Evolutionary conservation across 2,888 invertebrate species (phyloP), one percentile per base, ranked within the genome.

Genomic region (Dendrolimus pini): DNA sequence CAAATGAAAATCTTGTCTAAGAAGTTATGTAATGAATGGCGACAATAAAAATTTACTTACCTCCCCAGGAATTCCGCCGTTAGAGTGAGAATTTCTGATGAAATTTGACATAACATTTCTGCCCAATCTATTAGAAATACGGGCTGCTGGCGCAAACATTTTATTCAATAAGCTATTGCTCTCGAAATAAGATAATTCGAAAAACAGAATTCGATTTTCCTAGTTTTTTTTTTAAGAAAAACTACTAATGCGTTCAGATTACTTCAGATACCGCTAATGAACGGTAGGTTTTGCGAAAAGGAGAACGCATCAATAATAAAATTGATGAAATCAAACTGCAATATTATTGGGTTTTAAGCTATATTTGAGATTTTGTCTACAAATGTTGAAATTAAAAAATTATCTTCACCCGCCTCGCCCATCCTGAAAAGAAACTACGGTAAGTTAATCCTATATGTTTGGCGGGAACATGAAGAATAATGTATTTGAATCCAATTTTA

Each of bases 11-110:
- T 47, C 47, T 47, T 2, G 9, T 47, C 9, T 10, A 47, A 10
- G 12, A 47, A 47, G 47, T 47, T 47, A 47, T 47, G 47, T 47
- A 52, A 10, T 41, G 10, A 53, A 18, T 64, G 61, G 30, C 6
- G 74, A 73, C 65, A 65, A 62, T 55, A 78, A 80, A 47, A 47
- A 47, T 3, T 47, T 30, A 85, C 85, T 82, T 59, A 89, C 90
- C 85, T 89, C 90, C 63, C 90, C 89, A 74, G 90, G 86, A 55
- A 89, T 70, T 62, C 89, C 89, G 55, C 90, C 89, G 61, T 86
- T 77, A 41, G 83, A 83, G 67, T 85, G 85, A 67, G 65, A 64
- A 57, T 84, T 84, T 68, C 89, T 84, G 55, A 89, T 81, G 62
- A 84, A 72, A 63, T 78, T 86, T 61, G 80, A 83, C 77, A 89